A percentile compares a stretch with the other conserved stretches of the same genome.
phyloP scores from a whole-genome alignment of 2,888 invertebrate genomes.

The Caenorhabditis sp. region DNA sequence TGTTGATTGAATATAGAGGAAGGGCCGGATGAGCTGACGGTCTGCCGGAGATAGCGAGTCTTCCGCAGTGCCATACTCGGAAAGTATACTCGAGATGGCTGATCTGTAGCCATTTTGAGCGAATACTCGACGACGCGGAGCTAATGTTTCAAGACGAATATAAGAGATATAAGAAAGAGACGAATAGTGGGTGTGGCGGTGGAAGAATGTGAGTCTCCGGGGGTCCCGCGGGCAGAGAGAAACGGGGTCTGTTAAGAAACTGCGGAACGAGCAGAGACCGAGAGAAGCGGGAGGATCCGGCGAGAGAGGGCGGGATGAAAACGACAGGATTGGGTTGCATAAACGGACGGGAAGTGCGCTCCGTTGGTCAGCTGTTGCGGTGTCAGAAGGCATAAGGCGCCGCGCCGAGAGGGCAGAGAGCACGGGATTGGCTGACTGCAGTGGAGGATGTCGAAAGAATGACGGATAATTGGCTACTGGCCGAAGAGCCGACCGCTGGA shows the following conservation, averaged over 20 bases:
- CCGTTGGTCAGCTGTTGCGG: slow-evolving; percentile 46
- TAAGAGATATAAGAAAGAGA: slow-evolving; percentile 19
- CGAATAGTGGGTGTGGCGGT: slow-evolving; percentile 19
- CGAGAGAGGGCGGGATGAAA: slow-evolving; percentile 16
- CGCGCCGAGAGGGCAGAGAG: slow-evolving; percentile 17
- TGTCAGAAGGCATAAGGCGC: slow-evolving; percentile 15
- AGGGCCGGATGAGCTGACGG: slow-evolving; percentile 44
- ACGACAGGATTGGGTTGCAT: slow-evolving; percentile 33
- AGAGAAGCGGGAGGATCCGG: slow-evolving; percentile 17
- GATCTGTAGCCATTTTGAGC: slow-evolving; percentile 33
- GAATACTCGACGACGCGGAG: not conserved
- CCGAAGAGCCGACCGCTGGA: slow-evolving; percentile 3
- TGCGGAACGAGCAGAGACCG: slow-evolving; percentile 23
- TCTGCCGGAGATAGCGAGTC: slow-evolving; percentile 55
- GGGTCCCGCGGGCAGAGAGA: slow-evolving; percentile 5
- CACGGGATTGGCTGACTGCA: slow-evolving; percentile 26
- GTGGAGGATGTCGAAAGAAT: slow-evolving; percentile 25
- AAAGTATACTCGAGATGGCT: slow-evolving; percentile 66
- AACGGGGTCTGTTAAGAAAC: not conserved
- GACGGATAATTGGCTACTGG: slow-evolving; percentile 38
- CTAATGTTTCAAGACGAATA: slow-evolving; percentile 59
- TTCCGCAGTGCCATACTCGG: slow-evolving; percentile 72
- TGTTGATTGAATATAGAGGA: slow-evolving; percentile 33
- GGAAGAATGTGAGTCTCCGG: slow-evolving; percentile 39
- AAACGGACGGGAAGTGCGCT: slow-evolving; percentile 36